Evolutionary conservation across 2,888 invertebrate species (phyloP), one percentile per base, ranked within the genome.

Genomic region (Zaprionus obscuricornis): DNA sequence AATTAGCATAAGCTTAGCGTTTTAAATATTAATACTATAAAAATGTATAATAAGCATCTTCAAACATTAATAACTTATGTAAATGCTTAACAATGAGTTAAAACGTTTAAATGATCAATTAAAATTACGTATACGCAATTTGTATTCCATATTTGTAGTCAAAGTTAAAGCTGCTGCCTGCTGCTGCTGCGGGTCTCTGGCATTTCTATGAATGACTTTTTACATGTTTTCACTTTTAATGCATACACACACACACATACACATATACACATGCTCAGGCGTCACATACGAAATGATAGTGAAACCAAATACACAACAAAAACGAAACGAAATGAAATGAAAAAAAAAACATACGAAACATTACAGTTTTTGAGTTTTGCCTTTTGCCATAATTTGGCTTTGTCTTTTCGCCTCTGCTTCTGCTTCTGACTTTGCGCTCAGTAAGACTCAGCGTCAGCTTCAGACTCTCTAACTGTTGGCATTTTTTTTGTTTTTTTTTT

Each of bases 71-170:
- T 17, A 17, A 26, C 55, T 64, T 69, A 69, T 69, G 69, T 40
- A 69, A 69, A 68, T 68, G 58, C 10, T 39, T 10, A 14, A 36
- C 64, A 70, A 58, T 58, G 69, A 66, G 63, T 59, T 45, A 58
- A 83, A 70, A 62, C 77, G 70, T 54, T 63, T 84, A 63, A 74
- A 50, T 58, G 72, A 68, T 74, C 82, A 79, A 79, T 84, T 84
- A 81, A 79, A 81, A 85, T 79, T 84, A 79, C 78, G 82, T 79
- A 79, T 79, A 79, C 85, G 78, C 58, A 82, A 85, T 79, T 85
- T 85, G 78, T 79, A 79, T 79, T 63, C 82, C 84, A 73, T 11
- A 54, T 79, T 62, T 58, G 59, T 60, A 47, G 56, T 39, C 34
- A 17, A 27, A 31, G 36, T 22, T 31, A 42, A 18, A 6, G 51